phyloP scores from a whole-genome alignment of 1,140 invertebrate genomes.

The Drosophila littoralis region DNA sequence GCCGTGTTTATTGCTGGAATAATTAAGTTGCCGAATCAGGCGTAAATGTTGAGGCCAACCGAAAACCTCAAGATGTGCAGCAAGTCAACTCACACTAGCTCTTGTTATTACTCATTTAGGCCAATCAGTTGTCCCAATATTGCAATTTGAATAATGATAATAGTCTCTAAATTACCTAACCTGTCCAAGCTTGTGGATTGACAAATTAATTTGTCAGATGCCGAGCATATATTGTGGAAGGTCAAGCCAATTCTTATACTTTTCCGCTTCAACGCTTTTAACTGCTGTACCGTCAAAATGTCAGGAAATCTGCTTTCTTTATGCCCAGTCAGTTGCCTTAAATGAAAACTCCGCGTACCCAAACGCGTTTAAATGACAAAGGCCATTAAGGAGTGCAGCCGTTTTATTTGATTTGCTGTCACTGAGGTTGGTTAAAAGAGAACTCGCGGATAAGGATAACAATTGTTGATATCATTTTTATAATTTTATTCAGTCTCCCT shows the following conservation, averaged over 20 bases:
- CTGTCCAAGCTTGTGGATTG: not conserved
- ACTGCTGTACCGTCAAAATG: too few species aligned
- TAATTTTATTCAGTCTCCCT: slow-evolving; percentile 16
- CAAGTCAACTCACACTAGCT: not conserved
- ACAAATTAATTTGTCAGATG: slow-evolving; percentile 10
- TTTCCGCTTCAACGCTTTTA: not conserved
- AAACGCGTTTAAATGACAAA: slow-evolving; percentile 4
- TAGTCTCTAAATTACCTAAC: not conserved
- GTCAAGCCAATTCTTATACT: not conserved
- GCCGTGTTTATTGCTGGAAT: slow-evolving; percentile 55
- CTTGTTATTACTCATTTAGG: not conserved
- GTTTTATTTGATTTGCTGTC: slow-evolving; percentile 18
- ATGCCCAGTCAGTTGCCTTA: not conserved
- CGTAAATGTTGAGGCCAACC: slow-evolving; percentile 51
- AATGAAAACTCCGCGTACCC: slow-evolving; percentile 22
- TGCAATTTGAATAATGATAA: not conserved
- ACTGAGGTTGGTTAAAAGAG: not conserved
- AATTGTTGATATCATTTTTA: slow-evolving; percentile 1
- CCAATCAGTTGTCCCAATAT: not conserved
- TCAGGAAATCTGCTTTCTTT: not conserved
- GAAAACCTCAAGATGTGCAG: not conserved
- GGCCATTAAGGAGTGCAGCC: slow-evolving; percentile 2
- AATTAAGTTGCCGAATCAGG: slow-evolving; percentile 68
- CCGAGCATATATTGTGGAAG: not conserved
- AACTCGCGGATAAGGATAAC: not conserved